These are phyloP conservation scores for Rhopalosiphum maidis DNA, from an alignment of 1,140 invertebrate genomes.

Conservation along the genomic window DNA sequence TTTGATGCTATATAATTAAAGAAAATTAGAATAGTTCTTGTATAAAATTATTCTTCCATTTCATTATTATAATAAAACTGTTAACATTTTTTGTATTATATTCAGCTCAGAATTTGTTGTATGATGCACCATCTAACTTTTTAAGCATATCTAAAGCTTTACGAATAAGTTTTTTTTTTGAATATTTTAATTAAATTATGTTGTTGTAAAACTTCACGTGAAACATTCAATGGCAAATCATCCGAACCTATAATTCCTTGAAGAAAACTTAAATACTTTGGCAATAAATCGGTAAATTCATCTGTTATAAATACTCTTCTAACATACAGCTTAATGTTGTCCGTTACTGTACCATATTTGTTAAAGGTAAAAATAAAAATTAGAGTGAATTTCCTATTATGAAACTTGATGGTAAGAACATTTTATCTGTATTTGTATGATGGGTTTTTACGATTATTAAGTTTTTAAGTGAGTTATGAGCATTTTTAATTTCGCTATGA, in stretches of 20 bases:
- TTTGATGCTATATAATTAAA: slow-evolving; percentile 75
- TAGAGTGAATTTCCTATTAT: too few relatives aligned
- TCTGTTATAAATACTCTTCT: slow-evolving; percentile 98
- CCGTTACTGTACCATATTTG: slow-evolving; percentile 90
- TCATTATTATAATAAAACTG: background rate
- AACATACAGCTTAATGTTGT: slow-evolving; percentile 97
- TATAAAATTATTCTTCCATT: background rate
- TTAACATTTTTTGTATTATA: slow-evolving; percentile 91
- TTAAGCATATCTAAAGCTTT: slow-evolving; percentile 99
- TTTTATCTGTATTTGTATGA: too few relatives aligned
- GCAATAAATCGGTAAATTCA: slow-evolving; percentile 99
- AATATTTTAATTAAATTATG: slow-evolving; percentile 99
- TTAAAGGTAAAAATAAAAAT: too few relatives aligned
- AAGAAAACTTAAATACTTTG: slow-evolving; percentile 94
- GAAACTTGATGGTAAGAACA: too few relatives aligned
- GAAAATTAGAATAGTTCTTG: slow-evolving; percentile 34
- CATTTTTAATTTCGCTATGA: too few relatives aligned
- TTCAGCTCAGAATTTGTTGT: slow-evolving; percentile 97
- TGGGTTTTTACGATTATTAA: too few relatives aligned
- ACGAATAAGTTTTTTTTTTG: slow-evolving; percentile 96
- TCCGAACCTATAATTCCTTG: slow-evolving; percentile 98
- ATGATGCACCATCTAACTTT: slow-evolving; percentile 91
- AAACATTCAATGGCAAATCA: slow-evolving; percentile 97
- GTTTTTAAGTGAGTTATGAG: too few relatives aligned
- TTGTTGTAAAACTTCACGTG: slow-evolving; percentile 97